Evolutionary conservation across 2,888 invertebrate species (phyloP).

Genomic region (Tromatobia lineatoria): DNA sequence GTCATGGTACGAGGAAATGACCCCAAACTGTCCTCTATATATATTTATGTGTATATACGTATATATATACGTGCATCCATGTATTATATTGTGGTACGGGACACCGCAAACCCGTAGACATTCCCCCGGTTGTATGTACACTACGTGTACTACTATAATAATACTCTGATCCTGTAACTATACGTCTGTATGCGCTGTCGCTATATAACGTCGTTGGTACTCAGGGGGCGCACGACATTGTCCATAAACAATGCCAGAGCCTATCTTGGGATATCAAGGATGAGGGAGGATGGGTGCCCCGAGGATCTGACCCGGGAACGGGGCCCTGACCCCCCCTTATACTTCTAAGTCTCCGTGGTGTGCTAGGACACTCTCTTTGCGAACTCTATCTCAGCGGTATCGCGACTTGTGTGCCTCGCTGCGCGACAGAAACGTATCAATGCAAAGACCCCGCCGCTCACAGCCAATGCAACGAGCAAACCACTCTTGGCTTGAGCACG

Average conservation of each 20-base stretch:
- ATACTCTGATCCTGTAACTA: conserved; percentile 19
- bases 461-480: not conserved
- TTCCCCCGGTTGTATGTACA: conserved; percentile 10
- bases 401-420: conserved; percentile 69
- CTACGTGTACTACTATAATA: conserved; percentile 24
- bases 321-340: conserved; percentile 77
- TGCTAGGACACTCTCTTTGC: conserved; percentile 67
- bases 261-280: conserved; percentile 81
- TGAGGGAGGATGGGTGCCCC: conserved; percentile 77
- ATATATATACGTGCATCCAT: not conserved
- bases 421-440: conserved; percentile 81
- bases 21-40: conserved; percentile 79
- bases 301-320: conserved; percentile 80
- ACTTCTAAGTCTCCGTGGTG: not conserved
- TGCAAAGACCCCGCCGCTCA: conserved; percentile 61
- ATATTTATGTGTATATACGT: conserved; percentile 23
- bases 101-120: conserved; percentile 5
- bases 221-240: conserved; percentile 74
- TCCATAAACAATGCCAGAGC: conserved; percentile 82
- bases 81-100: not conserved
- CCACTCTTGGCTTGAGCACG: not conserved
- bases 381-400: conserved; percentile 73
- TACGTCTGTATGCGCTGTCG: not conserved
- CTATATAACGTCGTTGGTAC: not conserved
- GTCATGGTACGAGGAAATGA: conserved; percentile 82